Base-by-base conservation (phyloP, 2,797 vertebrate species). In the Peromyscus eremicus region DNA sequence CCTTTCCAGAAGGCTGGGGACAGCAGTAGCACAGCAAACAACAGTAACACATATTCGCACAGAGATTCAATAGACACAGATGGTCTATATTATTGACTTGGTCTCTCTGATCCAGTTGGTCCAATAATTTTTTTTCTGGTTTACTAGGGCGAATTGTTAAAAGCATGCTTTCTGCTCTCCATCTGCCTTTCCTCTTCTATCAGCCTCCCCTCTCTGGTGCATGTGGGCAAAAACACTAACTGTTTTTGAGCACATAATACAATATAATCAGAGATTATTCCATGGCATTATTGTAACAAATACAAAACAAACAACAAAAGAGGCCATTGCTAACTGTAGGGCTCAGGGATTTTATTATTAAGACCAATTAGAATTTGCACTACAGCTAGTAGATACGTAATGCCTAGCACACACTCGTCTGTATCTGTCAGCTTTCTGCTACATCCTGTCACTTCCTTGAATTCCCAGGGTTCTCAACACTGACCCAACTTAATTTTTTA, bases 81-180 rank as follows among this genome's bases (percentile, higher is more conserved):
- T 62, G 73, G 70, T 71, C 83, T 84, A 5, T 37, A 68, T 76
- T 71, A 84, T 2, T 64, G 57, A 83, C 64, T 76, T 80, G 52
- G 84, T 76, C 62, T 96, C 66, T 29, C 60, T 37, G 70, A 70
- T 52, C 25, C 83, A 71, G 17, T 13, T 84, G 71, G 66, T 34
- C 66, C 82, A 95, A 68, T 64, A 68, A 77, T 17, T 49, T 94
- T 88, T 94, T 92, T 92, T 23, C 82, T 94, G 17, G 14, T 84
- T 93, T 96, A 81, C 89, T n/a, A 91, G 32, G 60, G n/a, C 49
- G 84, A 88, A 89, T 13, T 62, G 25, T 96, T 73, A 23, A 92
- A 92, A 87, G 32, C 17, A 55, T 66, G 66, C 19, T 79, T 62
- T 79, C 68, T 37, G 40, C n/a, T 55, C 16, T 81, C 0, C n/a